Conservation (phyloP, 2,113 vertebrate species). For the Nycticorax nycticorax region DNA sequence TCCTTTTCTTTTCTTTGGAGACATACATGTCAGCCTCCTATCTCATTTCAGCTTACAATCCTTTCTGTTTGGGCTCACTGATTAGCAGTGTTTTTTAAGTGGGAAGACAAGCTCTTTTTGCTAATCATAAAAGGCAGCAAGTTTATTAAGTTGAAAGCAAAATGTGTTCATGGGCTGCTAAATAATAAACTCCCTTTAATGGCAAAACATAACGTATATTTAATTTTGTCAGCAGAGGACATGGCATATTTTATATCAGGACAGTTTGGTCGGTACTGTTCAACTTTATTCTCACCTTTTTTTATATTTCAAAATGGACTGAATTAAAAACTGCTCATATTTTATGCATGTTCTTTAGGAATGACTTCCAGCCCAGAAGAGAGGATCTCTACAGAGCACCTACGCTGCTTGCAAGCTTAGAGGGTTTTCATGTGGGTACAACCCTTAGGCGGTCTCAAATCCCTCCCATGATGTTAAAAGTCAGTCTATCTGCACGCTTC, state of each 20-base stretch:
- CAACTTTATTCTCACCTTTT: neutral
- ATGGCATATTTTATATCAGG: neutral
- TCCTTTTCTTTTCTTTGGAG: neutral
- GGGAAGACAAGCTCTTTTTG: neutral
- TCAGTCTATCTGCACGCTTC: neutral
- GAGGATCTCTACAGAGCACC: no score
- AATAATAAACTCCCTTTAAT: neutral
- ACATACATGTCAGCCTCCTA: neutral
- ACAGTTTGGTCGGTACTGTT: neutral
- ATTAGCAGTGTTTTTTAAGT: neutral
- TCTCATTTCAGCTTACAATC: neutral
- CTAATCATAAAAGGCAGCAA: neutral
- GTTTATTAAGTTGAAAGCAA: neutral
- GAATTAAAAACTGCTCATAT: neutral
- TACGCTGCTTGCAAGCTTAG: neutral
- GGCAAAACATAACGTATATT: neutral
- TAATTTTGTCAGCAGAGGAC: neutral
- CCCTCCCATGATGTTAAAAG: neutral
- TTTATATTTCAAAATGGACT: neutral
- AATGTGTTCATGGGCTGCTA: neutral
- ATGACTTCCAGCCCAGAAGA: neutral
- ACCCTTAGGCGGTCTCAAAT: neutral
- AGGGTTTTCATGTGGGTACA: neutral
- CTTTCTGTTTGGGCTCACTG: neutral
- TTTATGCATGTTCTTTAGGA: neutral